Evolutionary conservation across 2,113 vertebrate genomes (phyloP), one percentile per base, ranked within the genome.

Genomic region (Leptocoma aspasia): DNA sequence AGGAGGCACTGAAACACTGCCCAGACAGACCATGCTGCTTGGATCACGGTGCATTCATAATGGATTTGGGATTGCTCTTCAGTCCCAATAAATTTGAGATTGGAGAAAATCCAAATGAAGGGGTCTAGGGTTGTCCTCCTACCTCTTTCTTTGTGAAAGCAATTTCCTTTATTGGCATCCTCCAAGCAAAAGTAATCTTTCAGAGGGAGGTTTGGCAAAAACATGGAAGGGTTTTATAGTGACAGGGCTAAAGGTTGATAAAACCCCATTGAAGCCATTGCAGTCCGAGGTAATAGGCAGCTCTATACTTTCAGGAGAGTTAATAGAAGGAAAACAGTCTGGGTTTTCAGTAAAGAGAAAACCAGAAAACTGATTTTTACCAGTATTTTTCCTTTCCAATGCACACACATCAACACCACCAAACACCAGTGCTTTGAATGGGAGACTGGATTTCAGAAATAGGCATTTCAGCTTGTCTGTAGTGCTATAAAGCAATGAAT

Each of bases 131-230:
- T 81, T 95, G 90, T 91, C 75, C 88, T 94, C 76, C 90, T 35
- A 19, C 82, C 68, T 83, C 64, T 82, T 88, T 77, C 45, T 65
- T 75, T 73, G 66, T 0, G 0, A 95, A 96, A 92, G 75, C 76
- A 94, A 96, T 97, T 97, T 94, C 90, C 90, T 93, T 94, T 96
- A 95, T 81, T 92, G 94, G 94, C 92, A 92, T 86, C 82, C 79
- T 90, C 64, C 37, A 90, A 97, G 90, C 71, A 90, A 59, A 94
- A 96, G 59, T 71, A 94, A 93, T 95, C 79, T 91, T 95, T 93
- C 68, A 70, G 56, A 94, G 71, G 44, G 64, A 95, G n/a, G 45
- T 83, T 81, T 95, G 90, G 88, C 92, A 93, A 96, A 95, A 96
- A 90, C 54, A 23, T 35, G 72, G 87, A 83, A 87, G 76, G 60